Percentiles rank a stretch among this genome's conserved stretches.
Conservation (phyloP, 2,797 vertebrate species). For the Clarias laeviceps region DNA sequence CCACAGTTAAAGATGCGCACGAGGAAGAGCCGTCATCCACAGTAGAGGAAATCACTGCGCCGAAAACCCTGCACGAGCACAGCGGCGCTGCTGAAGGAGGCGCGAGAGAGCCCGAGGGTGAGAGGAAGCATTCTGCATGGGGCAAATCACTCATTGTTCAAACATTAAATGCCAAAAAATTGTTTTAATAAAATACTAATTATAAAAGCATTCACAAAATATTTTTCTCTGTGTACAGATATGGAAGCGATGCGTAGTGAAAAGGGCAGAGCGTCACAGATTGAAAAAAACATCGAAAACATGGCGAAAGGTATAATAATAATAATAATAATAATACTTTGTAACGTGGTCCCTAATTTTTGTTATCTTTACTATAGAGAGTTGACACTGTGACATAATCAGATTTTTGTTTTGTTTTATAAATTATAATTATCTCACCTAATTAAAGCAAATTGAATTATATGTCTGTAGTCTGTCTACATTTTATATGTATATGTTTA, state of each 20-base stretch:
- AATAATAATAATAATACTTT: conserved; percentile 1
- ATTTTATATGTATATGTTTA: neutral
- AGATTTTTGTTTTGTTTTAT: neutral
- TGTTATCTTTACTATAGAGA: neutral
- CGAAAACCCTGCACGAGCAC: conserved; percentile 84
- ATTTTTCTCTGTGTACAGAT: conserved; percentile 69
- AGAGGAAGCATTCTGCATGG: neutral
- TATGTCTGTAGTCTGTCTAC: neutral
- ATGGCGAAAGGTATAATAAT: conserved; percentile 88
- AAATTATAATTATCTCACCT: neutral
- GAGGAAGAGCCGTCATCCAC: conserved; percentile 94
- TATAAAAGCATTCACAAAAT: neutral
- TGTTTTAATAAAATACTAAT: neutral
- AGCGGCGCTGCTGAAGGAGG: conserved; percentile 80
- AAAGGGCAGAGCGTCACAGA: conserved; percentile 71
- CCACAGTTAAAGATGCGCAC: conserved; percentile 77
- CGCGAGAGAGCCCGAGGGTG: conserved; percentile 80
- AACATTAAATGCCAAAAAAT: neutral
- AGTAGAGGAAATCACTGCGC: conserved; percentile 86
- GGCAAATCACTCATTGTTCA: neutral
- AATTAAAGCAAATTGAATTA: neutral
- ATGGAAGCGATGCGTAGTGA: conserved; percentile 80
- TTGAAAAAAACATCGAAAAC: conserved; percentile 87
- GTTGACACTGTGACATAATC: neutral
- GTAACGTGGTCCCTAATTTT: neutral